A percentile compares a stretch with the other conserved stretches of the same genome.
These are phyloP conservation scores for Sebastes diploproa DNA, from an alignment of 2,797 vertebrate genomes.

Conservation along the genomic window DNA sequence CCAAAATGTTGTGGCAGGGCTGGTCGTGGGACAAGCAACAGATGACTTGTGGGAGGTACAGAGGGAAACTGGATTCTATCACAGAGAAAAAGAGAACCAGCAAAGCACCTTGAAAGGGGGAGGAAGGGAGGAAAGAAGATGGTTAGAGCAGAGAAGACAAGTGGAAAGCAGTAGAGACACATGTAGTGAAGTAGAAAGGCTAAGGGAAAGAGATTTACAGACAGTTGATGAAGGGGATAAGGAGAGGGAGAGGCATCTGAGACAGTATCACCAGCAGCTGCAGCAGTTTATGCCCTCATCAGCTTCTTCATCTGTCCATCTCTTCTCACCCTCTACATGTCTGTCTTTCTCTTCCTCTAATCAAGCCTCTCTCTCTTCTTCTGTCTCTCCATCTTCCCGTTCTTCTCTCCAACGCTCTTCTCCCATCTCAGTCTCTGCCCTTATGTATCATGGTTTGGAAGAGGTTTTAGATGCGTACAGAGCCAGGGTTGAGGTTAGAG, in stretches of 20 bases:
- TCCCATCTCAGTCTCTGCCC: neutral
- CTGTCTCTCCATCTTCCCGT: slow-evolving; percentile 26
- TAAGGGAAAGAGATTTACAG: neutral
- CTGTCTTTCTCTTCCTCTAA: slow-evolving; percentile 63
- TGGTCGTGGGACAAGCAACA: slow-evolving; percentile 67
- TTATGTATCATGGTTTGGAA: slow-evolving; percentile 53
- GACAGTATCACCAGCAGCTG: slow-evolving; percentile 89
- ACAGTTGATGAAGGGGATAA: slow-evolving; percentile 56
- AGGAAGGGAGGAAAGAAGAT: slow-evolving; percentile 4
- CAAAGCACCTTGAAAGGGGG: neutral
- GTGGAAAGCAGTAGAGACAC: neutral
- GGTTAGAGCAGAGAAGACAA: slow-evolving; percentile 4
- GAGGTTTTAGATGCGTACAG: slow-evolving; percentile 69
- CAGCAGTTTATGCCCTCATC: slow-evolving; percentile 81
- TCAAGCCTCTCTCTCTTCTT: slow-evolving; percentile 54
- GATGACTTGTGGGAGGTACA: slow-evolving; percentile 60
- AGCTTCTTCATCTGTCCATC: slow-evolving; percentile 18
- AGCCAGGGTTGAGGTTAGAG: slow-evolving; percentile 40
- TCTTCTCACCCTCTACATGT: slow-evolving; percentile 65
- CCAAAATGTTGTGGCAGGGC: slow-evolving; percentile 44
- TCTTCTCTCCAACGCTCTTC: slow-evolving; percentile 41
- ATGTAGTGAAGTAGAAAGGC: neutral
- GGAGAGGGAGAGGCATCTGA: slow-evolving; percentile 86
- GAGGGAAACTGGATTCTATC: slow-evolving; percentile 22
- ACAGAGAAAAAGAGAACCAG: slow-evolving; percentile 65